Conservation (phyloP, 2,888 invertebrate genomes). For the Taenaris catops region DNA sequence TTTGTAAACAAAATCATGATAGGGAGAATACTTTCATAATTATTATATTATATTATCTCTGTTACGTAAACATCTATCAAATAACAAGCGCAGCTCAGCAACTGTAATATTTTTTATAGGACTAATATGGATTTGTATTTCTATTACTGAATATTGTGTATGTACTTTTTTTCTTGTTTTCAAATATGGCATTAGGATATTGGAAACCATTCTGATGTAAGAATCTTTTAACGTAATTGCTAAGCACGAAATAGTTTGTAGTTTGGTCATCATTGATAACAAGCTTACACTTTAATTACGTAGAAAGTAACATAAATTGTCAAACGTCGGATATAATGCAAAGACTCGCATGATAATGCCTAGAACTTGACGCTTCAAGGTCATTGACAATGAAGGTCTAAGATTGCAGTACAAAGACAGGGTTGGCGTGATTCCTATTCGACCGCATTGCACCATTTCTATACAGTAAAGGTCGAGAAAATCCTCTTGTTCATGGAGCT, state of each 20-base stretch:
- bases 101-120: no score
- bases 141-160: no score
- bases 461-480: conserved; percentile 47
- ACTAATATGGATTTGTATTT: no score
- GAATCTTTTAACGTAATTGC: conserved; percentile 26
- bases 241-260: conserved; percentile 15
- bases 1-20: no score
- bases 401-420: conserved; percentile 45
- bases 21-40: no score
- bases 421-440: conserved; percentile 54
- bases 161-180: conserved; percentile 18
- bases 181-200: conserved; percentile 27
- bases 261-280: conserved; percentile 5
- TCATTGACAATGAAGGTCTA: conserved; percentile 38
- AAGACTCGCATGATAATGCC: conserved; percentile 11
- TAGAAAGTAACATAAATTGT: conserved; percentile 8
- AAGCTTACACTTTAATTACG: background rate
- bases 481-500: conserved; percentile 45
- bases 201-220: conserved; percentile 27
- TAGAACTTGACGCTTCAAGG: conserved; percentile 41
- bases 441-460: conserved; percentile 62
- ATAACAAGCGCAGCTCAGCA: no score
- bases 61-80: no score
- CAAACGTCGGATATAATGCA: conserved; percentile 15
- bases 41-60: no score